Conservation (phyloP, 1,140 invertebrate species). For the Papilio polytes region DNA sequence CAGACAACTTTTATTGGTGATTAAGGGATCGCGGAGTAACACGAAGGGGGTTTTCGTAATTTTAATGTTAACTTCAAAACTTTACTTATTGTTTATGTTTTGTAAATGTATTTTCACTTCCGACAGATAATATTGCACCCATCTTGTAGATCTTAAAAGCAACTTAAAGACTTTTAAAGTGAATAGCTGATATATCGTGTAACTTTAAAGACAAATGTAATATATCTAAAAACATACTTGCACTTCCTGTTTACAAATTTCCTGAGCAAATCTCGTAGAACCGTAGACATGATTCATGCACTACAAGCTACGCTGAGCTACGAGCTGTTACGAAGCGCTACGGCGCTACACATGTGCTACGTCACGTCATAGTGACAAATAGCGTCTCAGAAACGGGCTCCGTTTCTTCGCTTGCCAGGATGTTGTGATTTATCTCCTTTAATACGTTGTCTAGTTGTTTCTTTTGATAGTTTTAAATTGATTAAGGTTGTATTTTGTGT, state of each 20-base stretch:
- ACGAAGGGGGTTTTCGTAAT: slow-evolving; percentile 37
- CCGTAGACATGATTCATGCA: slow-evolving; percentile 41
- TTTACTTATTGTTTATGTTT: slow-evolving; percentile 35
- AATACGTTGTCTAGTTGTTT: slow-evolving; percentile 37
- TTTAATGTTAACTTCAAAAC: slow-evolving; percentile 23
- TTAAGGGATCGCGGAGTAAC: slow-evolving; percentile 34
- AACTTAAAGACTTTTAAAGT: too few species aligned
- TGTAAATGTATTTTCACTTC: too few species aligned
- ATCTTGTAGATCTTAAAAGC: background rate
- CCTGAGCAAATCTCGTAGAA: slow-evolving; percentile 29
- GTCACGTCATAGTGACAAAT: slow-evolving; percentile 41
- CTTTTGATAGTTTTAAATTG: slow-evolving; percentile 35
- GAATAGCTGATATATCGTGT: background rate
- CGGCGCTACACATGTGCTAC: slow-evolving; percentile 32
- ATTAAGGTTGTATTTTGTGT: slow-evolving; percentile 17
- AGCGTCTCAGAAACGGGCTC: slow-evolving; percentile 36
- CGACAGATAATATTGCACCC: background rate
- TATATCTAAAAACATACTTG: slow-evolving; percentile 31
- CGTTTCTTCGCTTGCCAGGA: slow-evolving; percentile 39
- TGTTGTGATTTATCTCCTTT: slow-evolving; percentile 40
- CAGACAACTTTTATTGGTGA: slow-evolving; percentile 45
- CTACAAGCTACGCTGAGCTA: slow-evolving; percentile 11
- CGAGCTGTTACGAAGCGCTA: slow-evolving; percentile 8
- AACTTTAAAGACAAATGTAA: slow-evolving; percentile 10
- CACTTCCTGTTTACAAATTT: slow-evolving; percentile 39